These are phyloP conservation scores for Eilema depressum DNA, from an alignment of 2,888 invertebrate genomes.

Conservation along the genomic window DNA sequence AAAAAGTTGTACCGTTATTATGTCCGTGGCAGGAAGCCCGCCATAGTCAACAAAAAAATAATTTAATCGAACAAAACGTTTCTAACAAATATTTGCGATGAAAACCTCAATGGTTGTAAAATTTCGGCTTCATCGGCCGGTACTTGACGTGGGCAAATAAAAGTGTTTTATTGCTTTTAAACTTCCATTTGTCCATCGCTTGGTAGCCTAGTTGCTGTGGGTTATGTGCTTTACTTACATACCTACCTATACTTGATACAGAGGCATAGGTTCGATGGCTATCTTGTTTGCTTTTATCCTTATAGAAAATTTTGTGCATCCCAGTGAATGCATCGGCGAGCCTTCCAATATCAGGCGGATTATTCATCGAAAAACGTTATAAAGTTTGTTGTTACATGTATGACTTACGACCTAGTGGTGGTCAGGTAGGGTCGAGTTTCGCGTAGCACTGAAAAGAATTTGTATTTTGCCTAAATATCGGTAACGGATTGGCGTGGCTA, in stretches of 20 bases:
- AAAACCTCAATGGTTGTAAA: conserved; percentile 67
- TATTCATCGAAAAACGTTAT: conserved; percentile 80
- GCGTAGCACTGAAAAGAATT: conserved; percentile 63
- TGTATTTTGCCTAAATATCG: conserved; percentile 85
- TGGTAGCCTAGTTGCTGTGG: conserved; percentile 53
- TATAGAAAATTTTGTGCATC: conserved; percentile 86
- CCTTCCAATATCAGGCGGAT: conserved; percentile 85
- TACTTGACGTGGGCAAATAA: conserved; percentile 66
- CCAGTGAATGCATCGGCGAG: conserved; percentile 83
- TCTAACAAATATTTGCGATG: conserved; percentile 66
- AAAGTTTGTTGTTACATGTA: conserved; percentile 59
- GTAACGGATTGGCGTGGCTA: conserved; percentile 83
- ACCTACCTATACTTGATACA: conserved; percentile 51
- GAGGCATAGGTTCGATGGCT: conserved; percentile 79
- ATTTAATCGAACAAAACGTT: conserved; percentile 59
- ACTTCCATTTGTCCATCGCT: conserved; percentile 59
- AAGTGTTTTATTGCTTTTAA: conserved; percentile 67
- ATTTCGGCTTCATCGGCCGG: conserved; percentile 64
- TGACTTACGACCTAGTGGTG: conserved; percentile 61
- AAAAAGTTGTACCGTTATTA: conserved; percentile 67
- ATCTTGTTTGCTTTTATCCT: conserved; percentile 87
- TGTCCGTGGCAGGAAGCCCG: conserved; percentile 48
- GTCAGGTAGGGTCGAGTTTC: conserved; percentile 62
- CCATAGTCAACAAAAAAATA: conserved; percentile 59
- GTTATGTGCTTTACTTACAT: conserved; percentile 47